A percentile compares a stretch with the other conserved stretches of the same genome.
These are phyloP conservation scores for Chymomyza amoena DNA, from an alignment of 2,888 invertebrate species.

Conservation along the genomic window DNA sequence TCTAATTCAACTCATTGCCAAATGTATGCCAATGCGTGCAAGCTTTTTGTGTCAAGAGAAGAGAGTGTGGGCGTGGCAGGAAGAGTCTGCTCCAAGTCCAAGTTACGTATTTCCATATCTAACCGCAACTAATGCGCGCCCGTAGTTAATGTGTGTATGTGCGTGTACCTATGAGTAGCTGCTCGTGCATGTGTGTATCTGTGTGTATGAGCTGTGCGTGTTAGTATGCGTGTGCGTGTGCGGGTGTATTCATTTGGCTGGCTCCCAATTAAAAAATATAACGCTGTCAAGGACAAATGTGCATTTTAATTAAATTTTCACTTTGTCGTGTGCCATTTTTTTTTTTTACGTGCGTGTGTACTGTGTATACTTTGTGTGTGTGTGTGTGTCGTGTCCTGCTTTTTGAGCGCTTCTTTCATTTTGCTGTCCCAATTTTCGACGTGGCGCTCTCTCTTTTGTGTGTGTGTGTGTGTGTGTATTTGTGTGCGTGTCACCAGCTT, in stretches of 20 bases:
- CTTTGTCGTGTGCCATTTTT: slow-evolving; percentile 30
- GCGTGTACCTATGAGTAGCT: neutral
- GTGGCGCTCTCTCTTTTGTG: neutral
- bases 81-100: neutral
- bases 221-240: slow-evolving; percentile 24
- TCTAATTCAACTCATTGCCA: neutral
- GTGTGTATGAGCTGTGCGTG: neutral
- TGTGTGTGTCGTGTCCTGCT: neutral
- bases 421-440: slow-evolving; percentile 1
- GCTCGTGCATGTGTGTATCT: neutral
- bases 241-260: neutral
- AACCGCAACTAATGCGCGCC: slow-evolving; percentile 41
- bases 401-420: slow-evolving; percentile 26
- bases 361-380: neutral
- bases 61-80: neutral
- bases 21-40: slow-evolving; percentile 11
- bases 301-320: slow-evolving; percentile 71
- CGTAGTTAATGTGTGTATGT: neutral
- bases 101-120: slow-evolving; percentile 41
- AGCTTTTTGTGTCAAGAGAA: slow-evolving; percentile 7
- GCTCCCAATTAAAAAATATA: slow-evolving; percentile 66
- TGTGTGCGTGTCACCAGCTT: slow-evolving; percentile 35
- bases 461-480: neutral
- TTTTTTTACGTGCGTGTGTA: neutral
- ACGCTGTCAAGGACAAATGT: slow-evolving; percentile 72